These are phyloP conservation scores for Yponomeuta evonymella DNA, from an alignment of 2,888 invertebrate species.

Conservation along the genomic window DNA sequence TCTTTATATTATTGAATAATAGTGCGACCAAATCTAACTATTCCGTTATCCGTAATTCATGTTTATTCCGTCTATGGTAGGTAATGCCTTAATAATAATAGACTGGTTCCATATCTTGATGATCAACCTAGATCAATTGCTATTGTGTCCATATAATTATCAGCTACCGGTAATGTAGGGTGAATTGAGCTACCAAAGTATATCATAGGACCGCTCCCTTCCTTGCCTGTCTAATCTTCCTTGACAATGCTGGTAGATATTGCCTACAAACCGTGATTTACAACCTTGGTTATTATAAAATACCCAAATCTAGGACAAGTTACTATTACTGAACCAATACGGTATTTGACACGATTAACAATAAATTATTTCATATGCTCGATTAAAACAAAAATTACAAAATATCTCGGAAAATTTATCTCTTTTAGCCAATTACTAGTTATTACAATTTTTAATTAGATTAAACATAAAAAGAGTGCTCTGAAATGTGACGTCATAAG, in stretches of 20 bases:
- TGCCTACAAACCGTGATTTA: background rate
- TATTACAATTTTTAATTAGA: no score
- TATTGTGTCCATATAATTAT: conserved; percentile 34
- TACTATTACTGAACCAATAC: conserved; percentile 31
- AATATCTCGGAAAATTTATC: no score
- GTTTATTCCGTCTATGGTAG: conserved; percentile 18
- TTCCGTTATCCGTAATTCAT: background rate
- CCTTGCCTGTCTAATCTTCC: conserved; percentile 12
- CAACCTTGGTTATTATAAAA: background rate
- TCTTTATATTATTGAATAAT: no score
- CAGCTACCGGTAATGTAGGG: background rate
- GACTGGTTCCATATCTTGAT: conserved; percentile 24
- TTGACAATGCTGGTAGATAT: conserved; percentile 4
- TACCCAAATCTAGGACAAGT: background rate
- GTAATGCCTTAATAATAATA: conserved; percentile 38
- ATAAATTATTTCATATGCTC: no score
- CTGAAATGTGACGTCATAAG: no score
- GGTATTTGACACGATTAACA: no score
- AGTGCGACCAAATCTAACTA: no score
- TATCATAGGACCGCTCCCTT: conserved; percentile 2
- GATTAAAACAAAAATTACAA: no score
- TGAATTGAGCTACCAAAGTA: conserved; percentile 19
- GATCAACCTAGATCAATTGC: conserved; percentile 37
- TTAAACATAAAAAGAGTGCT: no score
- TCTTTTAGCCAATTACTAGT: no score